Percentiles rank a stretch among this genome's conserved stretches.
Evolutionary conservation across 1,140 invertebrate species (phyloP).

Genomic region (Nasonia vitripennis): DNA sequence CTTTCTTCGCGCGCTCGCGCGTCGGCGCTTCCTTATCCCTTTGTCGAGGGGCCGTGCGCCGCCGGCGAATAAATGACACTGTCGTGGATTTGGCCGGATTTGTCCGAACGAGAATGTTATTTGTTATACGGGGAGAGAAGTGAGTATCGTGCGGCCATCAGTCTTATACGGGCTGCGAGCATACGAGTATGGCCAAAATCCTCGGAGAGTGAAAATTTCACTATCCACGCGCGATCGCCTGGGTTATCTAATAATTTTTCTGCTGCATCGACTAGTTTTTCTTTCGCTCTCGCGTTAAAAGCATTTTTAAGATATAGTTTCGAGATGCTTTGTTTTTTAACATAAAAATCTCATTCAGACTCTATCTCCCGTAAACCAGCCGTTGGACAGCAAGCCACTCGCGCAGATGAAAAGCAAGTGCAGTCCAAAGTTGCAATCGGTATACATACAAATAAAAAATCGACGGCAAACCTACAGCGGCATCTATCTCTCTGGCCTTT

Average conservation of each 20-base stretch:
- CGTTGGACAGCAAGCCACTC: too few relatives aligned
- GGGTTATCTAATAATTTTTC: not conserved
- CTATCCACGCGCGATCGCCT: not conserved
- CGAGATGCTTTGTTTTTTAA: too few relatives aligned
- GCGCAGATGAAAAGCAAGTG: too few relatives aligned
- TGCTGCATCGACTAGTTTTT: not conserved
- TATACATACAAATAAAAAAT: too few relatives aligned
- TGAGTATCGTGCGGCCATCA: not conserved
- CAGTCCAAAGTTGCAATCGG: too few relatives aligned
- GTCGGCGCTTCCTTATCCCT: not conserved
- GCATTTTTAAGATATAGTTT: too few relatives aligned
- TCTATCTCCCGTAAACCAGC: too few relatives aligned
- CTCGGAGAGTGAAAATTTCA: not conserved
- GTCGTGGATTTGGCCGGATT: conserved; percentile 34
- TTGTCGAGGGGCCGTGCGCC: not conserved
- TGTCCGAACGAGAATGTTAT: conserved; percentile 41
- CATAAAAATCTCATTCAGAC: too few relatives aligned
- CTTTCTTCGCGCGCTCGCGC: not conserved
- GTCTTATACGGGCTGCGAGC: not conserved
- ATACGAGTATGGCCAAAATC: not conserved
- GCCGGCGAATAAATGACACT: conserved; percentile 41
- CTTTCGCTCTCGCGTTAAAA: not conserved
- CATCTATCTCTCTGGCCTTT: too few relatives aligned
- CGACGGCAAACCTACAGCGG: too few relatives aligned
- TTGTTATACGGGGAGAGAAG: conserved; percentile 20